Conservation (phyloP, 2,888 invertebrate genomes). For the Plemyria rubiginata region DNA sequence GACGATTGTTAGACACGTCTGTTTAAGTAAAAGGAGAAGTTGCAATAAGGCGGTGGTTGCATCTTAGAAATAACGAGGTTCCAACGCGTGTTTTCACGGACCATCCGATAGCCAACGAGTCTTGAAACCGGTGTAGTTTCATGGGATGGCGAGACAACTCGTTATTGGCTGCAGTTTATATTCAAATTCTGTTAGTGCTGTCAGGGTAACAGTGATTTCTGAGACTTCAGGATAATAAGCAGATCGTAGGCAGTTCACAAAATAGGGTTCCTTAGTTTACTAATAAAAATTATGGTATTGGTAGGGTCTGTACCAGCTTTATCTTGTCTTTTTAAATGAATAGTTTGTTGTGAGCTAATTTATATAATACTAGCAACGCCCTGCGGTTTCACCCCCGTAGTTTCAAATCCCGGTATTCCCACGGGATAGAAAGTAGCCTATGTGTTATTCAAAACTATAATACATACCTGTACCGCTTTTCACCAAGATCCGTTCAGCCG, state of each 20-base stretch:
- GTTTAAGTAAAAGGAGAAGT: neutral
- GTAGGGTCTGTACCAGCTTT: too few species aligned
- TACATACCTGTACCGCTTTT: too few species aligned
- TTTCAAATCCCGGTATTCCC: too few species aligned
- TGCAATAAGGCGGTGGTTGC: neutral
- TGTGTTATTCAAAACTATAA: too few species aligned
- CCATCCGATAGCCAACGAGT: conserved; percentile 35
- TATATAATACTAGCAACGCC: too few species aligned
- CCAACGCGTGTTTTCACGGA: conserved; percentile 26
- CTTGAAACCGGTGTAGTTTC: conserved; percentile 29
- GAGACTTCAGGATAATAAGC: neutral
- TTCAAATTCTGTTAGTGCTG: conserved; percentile 36
- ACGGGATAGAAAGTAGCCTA: too few species aligned
- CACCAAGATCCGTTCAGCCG: too few species aligned
- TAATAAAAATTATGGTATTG: neutral
- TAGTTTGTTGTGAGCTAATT: too few species aligned
- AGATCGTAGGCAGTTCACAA: too few species aligned
- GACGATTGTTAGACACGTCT: too few species aligned
- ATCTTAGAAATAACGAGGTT: neutral
- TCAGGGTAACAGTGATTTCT: conserved; percentile 27
- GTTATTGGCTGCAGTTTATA: conserved; percentile 41
- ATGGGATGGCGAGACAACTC: conserved; percentile 36
- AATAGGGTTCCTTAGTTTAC: neutral
- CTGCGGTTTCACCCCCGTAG: too few species aligned
- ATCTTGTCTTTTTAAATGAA: neutral